Evolutionary conservation across 2,888 invertebrate species (phyloP).

Genomic region (Orthonychiurus folsomi): DNA sequence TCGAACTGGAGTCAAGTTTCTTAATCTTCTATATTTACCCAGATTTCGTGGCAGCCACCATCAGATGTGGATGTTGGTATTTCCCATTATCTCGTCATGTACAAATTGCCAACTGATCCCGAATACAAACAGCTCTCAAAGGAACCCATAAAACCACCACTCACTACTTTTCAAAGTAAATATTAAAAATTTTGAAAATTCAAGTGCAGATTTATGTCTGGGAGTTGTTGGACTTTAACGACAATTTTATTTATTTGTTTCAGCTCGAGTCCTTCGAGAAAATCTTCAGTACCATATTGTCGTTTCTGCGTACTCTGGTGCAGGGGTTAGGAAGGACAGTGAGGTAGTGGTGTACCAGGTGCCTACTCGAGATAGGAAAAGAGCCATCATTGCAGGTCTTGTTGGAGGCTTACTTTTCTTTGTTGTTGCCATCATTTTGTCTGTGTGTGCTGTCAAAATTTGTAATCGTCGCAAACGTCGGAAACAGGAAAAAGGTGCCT

Average conservation of each 20-base stretch:
- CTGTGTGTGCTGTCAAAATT: conserved; percentile 94
- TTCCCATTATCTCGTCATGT: conserved; percentile 84
- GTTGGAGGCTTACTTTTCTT: conserved; percentile 95
- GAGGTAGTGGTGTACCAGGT: conserved; percentile 81
- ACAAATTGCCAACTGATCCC: conserved; percentile 53
- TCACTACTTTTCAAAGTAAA: conserved; percentile 75
- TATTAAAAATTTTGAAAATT: conserved; percentile 8
- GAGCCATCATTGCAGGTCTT: conserved; percentile 91
- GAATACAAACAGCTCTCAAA: conserved; percentile 77
- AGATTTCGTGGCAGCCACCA: conserved; percentile 70
- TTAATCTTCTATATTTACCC: too few relatives aligned
- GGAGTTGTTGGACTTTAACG: too few relatives aligned
- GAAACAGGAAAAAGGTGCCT: conserved; percentile 90
- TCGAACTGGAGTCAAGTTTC: too few relatives aligned
- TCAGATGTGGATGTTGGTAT: conserved; percentile 64
- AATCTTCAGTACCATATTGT: conserved; percentile 86
- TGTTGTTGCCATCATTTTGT: conserved; percentile 92
- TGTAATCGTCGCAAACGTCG: conserved; percentile 93
- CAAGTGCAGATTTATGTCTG: not conserved
- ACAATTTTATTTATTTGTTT: conserved; percentile 7
- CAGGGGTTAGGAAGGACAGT: conserved; percentile 52
- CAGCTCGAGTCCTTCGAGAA: conserved; percentile 49
- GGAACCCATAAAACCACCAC: conserved; percentile 78
- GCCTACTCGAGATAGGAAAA: conserved; percentile 83
- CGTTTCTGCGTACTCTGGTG: conserved; percentile 77